These are phyloP conservation scores for Mylabris phalerata DNA, from an alignment of 1,140 invertebrate genomes.

Conservation along the genomic window DNA sequence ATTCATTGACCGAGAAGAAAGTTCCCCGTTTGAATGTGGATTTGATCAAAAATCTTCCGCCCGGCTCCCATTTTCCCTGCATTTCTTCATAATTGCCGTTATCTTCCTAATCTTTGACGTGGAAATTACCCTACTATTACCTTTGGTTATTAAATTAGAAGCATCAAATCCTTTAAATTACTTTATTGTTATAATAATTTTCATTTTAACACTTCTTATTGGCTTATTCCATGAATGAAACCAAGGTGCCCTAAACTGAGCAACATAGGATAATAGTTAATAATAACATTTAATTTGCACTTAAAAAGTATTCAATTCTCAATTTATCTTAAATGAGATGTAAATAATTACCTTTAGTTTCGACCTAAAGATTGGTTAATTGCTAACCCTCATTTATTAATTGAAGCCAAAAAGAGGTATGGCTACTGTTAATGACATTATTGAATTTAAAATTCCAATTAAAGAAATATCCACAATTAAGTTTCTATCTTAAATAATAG, in stretches of 20 bases:
- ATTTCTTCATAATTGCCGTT: constrained; percentile 52
- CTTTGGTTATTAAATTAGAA: constrained; percentile 38
- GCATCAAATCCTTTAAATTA: no score
- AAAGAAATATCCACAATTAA: no score
- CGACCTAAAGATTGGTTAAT: no score
- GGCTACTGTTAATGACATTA: no score
- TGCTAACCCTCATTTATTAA: no score
- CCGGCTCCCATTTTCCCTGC: constrained; percentile 51
- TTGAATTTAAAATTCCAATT: no score
- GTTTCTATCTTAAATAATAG: no score
- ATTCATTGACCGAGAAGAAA: constrained; percentile 50
- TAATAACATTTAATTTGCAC: constrained; percentile 57
- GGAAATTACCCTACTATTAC: constrained; percentile 53
- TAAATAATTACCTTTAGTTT: no score
- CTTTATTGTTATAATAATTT: no score
- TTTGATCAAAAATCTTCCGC: constrained; percentile 46
- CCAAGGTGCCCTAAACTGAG: constrained; percentile 54
- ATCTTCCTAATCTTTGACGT: constrained; percentile 54
- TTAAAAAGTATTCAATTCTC: constrained; percentile 41
- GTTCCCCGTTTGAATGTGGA: constrained; percentile 54
- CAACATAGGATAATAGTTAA: constrained; percentile 50
- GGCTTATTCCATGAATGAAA: constrained; percentile 55
- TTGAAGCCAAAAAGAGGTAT: no score
- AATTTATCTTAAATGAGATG: no score
- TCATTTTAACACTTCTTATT: constrained; percentile 26